Evolutionary conservation across 1,140 invertebrate genomes (phyloP).

Genomic region (Ostrea denselamellosa): DNA sequence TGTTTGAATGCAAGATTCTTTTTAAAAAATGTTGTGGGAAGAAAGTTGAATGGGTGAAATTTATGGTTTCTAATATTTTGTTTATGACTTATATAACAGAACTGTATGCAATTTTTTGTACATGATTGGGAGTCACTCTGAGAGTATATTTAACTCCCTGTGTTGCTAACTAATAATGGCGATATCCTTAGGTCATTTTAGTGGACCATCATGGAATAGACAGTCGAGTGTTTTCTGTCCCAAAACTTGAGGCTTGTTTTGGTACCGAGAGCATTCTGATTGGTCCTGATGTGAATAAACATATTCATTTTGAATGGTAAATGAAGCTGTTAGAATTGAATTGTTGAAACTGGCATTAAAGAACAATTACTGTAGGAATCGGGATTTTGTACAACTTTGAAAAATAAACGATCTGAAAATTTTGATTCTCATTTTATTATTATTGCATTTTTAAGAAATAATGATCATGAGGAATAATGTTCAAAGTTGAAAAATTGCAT

Average conservation of each 20-base stretch:
- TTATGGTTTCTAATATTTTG: slow-evolving; percentile 4
- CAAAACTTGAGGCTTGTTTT: slow-evolving; percentile 20
- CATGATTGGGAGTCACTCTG: neutral
- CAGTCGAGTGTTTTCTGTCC: neutral
- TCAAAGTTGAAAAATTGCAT: too few relatives aligned
- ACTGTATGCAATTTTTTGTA: slow-evolving; percentile 10
- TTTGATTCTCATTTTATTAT: neutral
- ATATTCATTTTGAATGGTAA: neutral
- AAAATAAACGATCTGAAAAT: slow-evolving; percentile 32
- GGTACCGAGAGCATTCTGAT: neutral
- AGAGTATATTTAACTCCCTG: neutral
- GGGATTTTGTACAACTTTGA: neutral
- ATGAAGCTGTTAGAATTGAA: neutral
- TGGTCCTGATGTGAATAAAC: neutral
- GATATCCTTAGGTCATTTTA: neutral
- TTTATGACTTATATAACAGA: neutral
- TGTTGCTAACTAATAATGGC: neutral
- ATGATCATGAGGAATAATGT: too few relatives aligned
- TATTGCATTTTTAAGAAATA: too few relatives aligned
- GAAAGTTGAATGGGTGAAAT: slow-evolving; percentile 3
- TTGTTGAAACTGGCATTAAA: neutral
- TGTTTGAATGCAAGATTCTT: slow-evolving; percentile 6
- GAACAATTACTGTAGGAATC: slow-evolving; percentile 10
- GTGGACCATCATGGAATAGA: neutral
- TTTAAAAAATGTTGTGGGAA: neutral